phyloP scores from a whole-genome alignment of 2,113 vertebrate genomes.

The Arothron firmamentum region DNA sequence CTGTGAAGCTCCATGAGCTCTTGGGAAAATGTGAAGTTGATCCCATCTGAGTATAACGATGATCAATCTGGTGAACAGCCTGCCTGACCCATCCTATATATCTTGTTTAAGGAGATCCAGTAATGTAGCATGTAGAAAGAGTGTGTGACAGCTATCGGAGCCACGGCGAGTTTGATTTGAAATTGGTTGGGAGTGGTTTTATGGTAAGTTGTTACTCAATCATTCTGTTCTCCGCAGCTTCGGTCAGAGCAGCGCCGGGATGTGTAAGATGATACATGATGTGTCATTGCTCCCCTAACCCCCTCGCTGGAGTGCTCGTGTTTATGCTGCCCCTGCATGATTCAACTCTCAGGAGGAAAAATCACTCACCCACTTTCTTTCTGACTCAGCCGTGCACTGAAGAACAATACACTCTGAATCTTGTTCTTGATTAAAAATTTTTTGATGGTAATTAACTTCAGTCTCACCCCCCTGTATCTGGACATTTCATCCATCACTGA shows the following conservation, averaged over 20 bases:
- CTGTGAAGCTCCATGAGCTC: constrained; percentile 36
- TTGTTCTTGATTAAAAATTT: constrained; percentile 47
- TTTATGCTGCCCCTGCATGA: constrained; percentile 60
- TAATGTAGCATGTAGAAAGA: constrained; percentile 42
- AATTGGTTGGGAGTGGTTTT: constrained; percentile 64
- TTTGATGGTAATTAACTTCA: constrained; percentile 42
- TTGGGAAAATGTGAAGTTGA: constrained; percentile 47
- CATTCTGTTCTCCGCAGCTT: constrained; percentile 55
- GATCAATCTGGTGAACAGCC: constrained; percentile 53
- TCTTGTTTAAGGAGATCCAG: constrained; percentile 56
- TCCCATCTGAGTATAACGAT: constrained; percentile 59
- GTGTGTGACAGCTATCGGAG: constrained; percentile 31
- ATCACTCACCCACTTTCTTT: constrained; percentile 52
- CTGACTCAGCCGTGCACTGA: constrained; percentile 32
- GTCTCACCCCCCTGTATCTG: constrained; percentile 26
- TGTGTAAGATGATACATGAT: constrained; percentile 65
- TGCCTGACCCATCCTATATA: constrained; percentile 46
- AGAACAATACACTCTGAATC: constrained; percentile 21
- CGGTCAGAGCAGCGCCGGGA: constrained; percentile 49
- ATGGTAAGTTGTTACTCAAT: constrained; percentile 71
- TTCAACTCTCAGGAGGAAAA: constrained; percentile 55
- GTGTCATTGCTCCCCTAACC: constrained; percentile 68
- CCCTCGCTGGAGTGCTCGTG: constrained; percentile 31
- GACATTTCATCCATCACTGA: constrained; percentile 47
- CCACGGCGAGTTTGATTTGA: constrained; percentile 28